phyloP scores from a whole-genome alignment of 1,140 invertebrate genomes.

The Anagrus nilaparvatae region DNA sequence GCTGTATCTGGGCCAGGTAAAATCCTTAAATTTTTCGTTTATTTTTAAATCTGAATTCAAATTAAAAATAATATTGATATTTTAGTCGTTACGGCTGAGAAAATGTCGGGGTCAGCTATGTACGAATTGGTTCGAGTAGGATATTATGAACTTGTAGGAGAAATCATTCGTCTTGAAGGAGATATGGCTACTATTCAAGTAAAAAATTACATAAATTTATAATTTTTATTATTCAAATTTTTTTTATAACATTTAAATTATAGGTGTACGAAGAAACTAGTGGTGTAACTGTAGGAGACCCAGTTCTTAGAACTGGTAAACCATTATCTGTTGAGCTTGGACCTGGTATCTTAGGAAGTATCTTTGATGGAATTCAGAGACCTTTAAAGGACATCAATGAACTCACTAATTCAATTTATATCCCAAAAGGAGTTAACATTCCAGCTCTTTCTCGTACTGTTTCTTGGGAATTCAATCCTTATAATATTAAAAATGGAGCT shows the following conservation, averaged over 20 bases:
- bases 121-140: conserved; percentile 99
- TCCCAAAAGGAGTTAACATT: conserved; percentile 96
- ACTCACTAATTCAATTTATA: conserved; percentile 92
- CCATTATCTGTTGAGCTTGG: conserved; percentile 96
- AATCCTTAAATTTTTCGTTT: too few species aligned
- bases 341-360: conserved; percentile 98
- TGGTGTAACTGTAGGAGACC: conserved; percentile 98
- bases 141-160: conserved; percentile 94
- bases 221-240: conserved; percentile 3
- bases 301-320: conserved; percentile 95
- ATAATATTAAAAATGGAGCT: conserved; percentile 73
- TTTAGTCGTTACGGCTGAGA: conserved; percentile 95
- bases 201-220: conserved; percentile 9
- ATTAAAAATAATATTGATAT: conserved; percentile 9
- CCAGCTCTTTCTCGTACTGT: conserved; percentile 74
- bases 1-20: conserved; percentile 95
- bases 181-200: conserved; percentile 99
- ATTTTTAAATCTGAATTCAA: not conserved
- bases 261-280: conserved; percentile 99
- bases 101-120: conserved; percentile 99
- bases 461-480: conserved; percentile 89
- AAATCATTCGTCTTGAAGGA: conserved; percentile 98
- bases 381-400: conserved; percentile 95
- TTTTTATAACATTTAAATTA: not conserved
- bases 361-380: conserved; percentile 99